Base-by-base conservation (phyloP, 2,888 invertebrate genomes). In the Timema podura region DNA sequence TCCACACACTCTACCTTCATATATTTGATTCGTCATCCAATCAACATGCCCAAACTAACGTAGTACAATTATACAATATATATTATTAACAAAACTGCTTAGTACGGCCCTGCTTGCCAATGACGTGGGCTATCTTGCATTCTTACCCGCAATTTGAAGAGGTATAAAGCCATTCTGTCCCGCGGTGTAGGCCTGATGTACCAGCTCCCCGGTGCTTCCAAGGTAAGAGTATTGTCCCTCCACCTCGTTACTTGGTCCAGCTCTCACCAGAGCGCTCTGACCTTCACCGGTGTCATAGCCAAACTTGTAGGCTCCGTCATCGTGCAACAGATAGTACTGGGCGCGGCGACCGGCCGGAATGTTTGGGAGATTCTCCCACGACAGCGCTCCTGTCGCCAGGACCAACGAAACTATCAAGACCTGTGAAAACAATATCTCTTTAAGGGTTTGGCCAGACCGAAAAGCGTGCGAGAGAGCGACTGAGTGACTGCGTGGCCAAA, bases 241-340 rank as follows among this genome's bases (percentile, higher is more conserved):
- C 0, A 80, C 79, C 57, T 79, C 75, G 72, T 81, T 80, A 44
- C 76, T 70, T 6, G 77, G 70, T 74, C 80, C 78, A 5, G 78
- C 80, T 51, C 74, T 73, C 71, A 80, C 80, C 68, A 77, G 76
- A 16, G 79, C 80, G 67, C 77, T 79, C 69, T 75, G 66, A 15
- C 79, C 80, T n/a, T 73, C 74, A n/a, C 81, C 81, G 0, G 81
- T 82, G 72, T 82, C 80, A 73, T 79, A 80, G 46, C 79, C 79
- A 72, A 79, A 80, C 64, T 78, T 78, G 68, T 79, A 79, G 7
- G 74, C 79, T 13, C 83, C 83, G 75, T 82, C 80, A 67, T 78
- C 77, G 64, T 81, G 77, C 72, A 79, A 77, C 45, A 81, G 77
- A 65, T 79, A 79, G 73, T 79, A 82, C 70, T 82, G 80, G 5